phyloP scores from a whole-genome alignment of 2,797 vertebrate genomes.

The Eleutherodactylus coqui region DNA sequence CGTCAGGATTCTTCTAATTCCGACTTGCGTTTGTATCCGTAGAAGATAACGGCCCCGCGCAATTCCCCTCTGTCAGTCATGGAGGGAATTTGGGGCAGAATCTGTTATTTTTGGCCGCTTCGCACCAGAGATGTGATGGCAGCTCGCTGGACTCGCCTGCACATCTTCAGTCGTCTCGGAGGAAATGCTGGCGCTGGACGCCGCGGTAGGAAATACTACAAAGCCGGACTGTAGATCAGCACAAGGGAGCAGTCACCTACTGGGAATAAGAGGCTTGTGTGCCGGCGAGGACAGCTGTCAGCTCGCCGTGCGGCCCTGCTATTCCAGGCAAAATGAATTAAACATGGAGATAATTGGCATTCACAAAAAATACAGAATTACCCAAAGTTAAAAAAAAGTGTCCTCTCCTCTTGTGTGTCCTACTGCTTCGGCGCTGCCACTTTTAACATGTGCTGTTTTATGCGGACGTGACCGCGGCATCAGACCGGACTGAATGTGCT shows the following conservation, averaged over 20 bases:
- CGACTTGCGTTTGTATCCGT: background rate
- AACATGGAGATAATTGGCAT: background rate
- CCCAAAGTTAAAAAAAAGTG: background rate
- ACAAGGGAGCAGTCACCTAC: slow-evolving; percentile 29
- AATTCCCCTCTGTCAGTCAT: background rate
- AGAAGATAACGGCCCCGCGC: background rate
- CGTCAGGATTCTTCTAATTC: background rate
- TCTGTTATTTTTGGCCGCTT: background rate
- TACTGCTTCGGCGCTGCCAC: too few relatives aligned
- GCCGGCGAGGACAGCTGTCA: background rate
- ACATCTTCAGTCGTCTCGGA: background rate
- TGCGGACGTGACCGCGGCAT: too few relatives aligned
- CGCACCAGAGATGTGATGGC: background rate
- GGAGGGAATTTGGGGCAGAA: background rate
- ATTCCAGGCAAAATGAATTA: background rate
- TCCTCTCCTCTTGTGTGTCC: too few relatives aligned
- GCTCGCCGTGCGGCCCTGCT: background rate
- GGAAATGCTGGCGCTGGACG: slow-evolving; percentile 50
- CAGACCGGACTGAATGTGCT: too few relatives aligned
- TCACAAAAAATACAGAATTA: background rate
- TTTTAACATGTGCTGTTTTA: too few relatives aligned
- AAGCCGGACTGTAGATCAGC: slow-evolving; percentile 54
- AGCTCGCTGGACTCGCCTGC: background rate
- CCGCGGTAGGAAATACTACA: too few relatives aligned
- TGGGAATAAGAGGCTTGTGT: background rate